phyloP scores from a whole-genome alignment of 2,113 vertebrate species.

The Dissostichus mawsoni region DNA sequence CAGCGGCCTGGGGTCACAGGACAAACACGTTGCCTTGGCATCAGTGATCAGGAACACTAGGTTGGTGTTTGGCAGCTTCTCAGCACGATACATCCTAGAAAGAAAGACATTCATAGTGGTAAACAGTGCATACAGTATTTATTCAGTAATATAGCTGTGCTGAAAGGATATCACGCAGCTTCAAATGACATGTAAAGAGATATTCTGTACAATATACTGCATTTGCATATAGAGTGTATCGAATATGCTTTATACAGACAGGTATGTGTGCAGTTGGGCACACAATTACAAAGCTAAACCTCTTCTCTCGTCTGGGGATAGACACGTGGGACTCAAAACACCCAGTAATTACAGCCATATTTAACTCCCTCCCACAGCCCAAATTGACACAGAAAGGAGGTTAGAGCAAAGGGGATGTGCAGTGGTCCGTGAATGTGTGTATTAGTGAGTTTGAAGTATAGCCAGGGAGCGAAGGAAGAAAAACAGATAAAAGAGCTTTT shows the following conservation, averaged over 20 bases:
- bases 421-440: conserved; percentile 48
- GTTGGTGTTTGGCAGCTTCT: conserved; percentile 97
- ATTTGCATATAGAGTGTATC: conserved; percentile 5
- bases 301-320: conserved; percentile 54
- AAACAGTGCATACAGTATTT: background rate
- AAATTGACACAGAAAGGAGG: conserved; percentile 52
- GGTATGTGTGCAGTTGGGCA: conserved; percentile 16
- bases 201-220: background rate
- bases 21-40: conserved; percentile 91
- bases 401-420: conserved; percentile 56
- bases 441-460: conserved; percentile 46
- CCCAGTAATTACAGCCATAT: conserved; percentile 70
- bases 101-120: conserved; percentile 67
- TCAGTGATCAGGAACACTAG: conserved; percentile 97
- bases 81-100: conserved; percentile 90
- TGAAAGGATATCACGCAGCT: background rate
- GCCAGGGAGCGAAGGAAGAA: conserved; percentile 49
- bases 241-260: background rate
- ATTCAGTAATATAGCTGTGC: background rate
- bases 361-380: conserved; percentile 51
- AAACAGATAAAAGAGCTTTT: conserved; percentile 57
- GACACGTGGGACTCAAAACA: conserved; percentile 80
- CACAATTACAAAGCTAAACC: conserved; percentile 34
- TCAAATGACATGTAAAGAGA: background rate
- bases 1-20: conserved; percentile 92